Percentiles rank a stretch among this genome's conserved stretches.
Evolutionary conservation across 1,140 invertebrate genomes (phyloP).

Genomic region (Leptonema lineaticorne): DNA sequence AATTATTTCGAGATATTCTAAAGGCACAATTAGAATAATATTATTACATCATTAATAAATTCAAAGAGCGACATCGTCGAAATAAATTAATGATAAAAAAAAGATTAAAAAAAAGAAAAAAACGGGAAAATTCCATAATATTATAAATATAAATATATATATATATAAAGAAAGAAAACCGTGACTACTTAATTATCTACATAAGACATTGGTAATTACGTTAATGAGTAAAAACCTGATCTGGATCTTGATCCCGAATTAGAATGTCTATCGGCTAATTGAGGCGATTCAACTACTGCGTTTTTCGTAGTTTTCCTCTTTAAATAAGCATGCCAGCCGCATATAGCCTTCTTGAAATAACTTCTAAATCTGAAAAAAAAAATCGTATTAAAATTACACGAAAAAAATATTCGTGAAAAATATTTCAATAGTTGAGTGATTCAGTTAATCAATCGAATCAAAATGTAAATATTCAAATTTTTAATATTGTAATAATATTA

Average conservation of each 20-base stretch:
- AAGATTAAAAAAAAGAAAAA: no score
- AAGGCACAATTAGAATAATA: no score
- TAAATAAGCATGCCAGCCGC: slow-evolving; percentile 38
- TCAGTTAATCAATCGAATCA: no score
- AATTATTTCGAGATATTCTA: no score
- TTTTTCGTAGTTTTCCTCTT: slow-evolving; percentile 37
- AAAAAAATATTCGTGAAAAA: no score
- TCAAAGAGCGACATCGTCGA: no score
- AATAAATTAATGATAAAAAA: no score
- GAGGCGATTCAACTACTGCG: slow-evolving; percentile 36
- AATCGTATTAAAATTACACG: neutral
- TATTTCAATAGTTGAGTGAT: no score
- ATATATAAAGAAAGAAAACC: neutral
- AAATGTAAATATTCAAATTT: no score
- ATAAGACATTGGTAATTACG: slow-evolving; percentile 38
- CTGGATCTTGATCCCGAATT: slow-evolving; percentile 40
- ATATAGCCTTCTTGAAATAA: slow-evolving; percentile 42
- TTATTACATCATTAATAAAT: no score
- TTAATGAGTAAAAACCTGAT: slow-evolving; percentile 43
- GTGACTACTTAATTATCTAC: neutral
- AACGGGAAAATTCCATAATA: no score
- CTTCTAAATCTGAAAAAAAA: slow-evolving; percentile 36
- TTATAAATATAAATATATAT: neutral
- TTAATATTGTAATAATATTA: no score
- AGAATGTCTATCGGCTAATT: slow-evolving; percentile 38